Base-by-base conservation (phyloP, 2,797 vertebrate species). In the Tympanoctomys barrerae region DNA sequence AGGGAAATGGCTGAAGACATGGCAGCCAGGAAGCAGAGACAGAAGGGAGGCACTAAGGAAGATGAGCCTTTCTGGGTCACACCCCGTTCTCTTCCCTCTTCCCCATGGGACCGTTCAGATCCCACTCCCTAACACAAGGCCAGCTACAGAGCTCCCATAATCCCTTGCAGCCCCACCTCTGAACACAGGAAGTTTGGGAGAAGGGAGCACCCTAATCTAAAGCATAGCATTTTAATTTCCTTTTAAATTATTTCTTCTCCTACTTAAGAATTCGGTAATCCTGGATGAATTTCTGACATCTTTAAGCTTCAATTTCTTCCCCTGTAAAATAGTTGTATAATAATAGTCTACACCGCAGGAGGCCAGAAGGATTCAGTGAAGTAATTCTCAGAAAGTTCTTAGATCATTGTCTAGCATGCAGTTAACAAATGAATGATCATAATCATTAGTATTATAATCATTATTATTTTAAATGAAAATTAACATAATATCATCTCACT, bases 291-390 rank as follows among this genome's bases (percentile, higher is more conserved):
- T 92, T 24, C 64, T 89, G 52, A 70, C 36, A 54, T 84, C 54
- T 78, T 52, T 70, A 88, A 70, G 21, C 16, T 95, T 87, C 39
- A 68, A 31, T n/a, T 86, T 86, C 26, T 75, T 80, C 39, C 84
- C 28, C 42, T 90, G 7, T 62, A 42, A 79, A 62, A 26, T 59
- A 91, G 79, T 62, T 28, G 16, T n/a, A 79, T 24, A 46, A 33
- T 82, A 88, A 57, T 13, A 84, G 54, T 33, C 12, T 12, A 31
- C 4, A 77, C 12, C 71, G 11, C 36, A 77, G 46, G 13, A 84
- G 28, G 54, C 31, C 84, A 36, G 49, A 42, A n/a, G 31, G 5
- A 71, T 92, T 78, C 39, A 77, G 57, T 49, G 78, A 89, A 79
- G 14, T 71, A 79, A 79, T 39, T 21, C 39, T 49, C 78, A 24